Conservation (phyloP, 2,888 invertebrate species). For the Mesorhabditis sp. region DNA sequence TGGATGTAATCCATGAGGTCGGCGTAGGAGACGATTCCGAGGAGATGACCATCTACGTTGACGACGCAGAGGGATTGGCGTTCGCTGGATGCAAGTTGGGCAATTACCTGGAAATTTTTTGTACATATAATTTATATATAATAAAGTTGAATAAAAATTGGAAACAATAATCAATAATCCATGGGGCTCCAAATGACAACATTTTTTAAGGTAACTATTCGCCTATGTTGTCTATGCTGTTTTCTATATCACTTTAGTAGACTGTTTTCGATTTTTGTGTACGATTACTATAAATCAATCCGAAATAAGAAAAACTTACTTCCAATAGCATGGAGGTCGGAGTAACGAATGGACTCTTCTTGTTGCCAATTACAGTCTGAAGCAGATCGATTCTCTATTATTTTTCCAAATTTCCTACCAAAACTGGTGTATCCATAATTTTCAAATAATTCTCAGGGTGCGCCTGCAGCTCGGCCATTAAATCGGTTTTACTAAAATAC, state of each 20-base stretch:
- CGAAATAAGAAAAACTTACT: background rate
- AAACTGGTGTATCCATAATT: conserved; percentile 35
- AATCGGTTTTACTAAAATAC: conserved; percentile 33
- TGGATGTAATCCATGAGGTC: conserved; percentile 50
- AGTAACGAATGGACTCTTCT: background rate
- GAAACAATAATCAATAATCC: too few species aligned
- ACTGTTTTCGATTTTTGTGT: background rate
- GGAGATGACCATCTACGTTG: conserved; percentile 33
- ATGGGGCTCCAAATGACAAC: too few species aligned
- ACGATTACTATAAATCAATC: background rate
- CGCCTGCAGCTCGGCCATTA: conserved; percentile 37
- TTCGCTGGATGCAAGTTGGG: conserved; percentile 8
- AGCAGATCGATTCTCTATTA: background rate
- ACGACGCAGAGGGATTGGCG: conserved; percentile 26
- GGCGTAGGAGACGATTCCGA: conserved; percentile 46
- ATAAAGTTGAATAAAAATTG: too few species aligned
- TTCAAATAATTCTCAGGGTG: conserved; percentile 38
- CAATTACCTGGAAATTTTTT: background rate
- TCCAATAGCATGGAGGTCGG: conserved; percentile 4
- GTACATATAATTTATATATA: background rate
- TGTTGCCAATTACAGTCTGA: background rate
- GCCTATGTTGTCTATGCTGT: background rate
- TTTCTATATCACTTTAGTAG: background rate
- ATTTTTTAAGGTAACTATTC: background rate
- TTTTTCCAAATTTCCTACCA: conserved; percentile 14